Evolutionary conservation across 1,140 invertebrate species (phyloP).

Genomic region (Drosophila ironensis): DNA sequence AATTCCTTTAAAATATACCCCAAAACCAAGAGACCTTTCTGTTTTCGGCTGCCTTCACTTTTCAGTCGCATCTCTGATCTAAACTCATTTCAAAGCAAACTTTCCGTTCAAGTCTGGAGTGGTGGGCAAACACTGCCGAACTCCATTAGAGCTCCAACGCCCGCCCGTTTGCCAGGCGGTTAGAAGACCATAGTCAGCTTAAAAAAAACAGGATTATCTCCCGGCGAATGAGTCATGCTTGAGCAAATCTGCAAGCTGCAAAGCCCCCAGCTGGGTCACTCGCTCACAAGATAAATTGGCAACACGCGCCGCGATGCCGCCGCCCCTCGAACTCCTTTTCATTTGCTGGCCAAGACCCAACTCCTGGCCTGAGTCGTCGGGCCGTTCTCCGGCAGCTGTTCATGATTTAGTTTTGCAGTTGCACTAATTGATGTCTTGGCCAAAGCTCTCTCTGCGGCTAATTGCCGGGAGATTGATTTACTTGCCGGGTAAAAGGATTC

Average conservation of each 20-base stretch:
- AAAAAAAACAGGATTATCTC: slow-evolving; percentile 61
- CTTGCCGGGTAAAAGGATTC: slow-evolving; percentile 34
- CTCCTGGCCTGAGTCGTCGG: too few species aligned
- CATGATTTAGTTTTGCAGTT: slow-evolving; percentile 24
- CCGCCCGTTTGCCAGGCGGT: not conserved
- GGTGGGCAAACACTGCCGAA: slow-evolving; percentile 3
- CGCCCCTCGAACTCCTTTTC: slow-evolving; percentile 6
- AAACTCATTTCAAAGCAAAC: not conserved
- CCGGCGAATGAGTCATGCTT: slow-evolving; percentile 50
- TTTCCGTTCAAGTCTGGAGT: not conserved
- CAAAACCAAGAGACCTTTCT: not conserved
- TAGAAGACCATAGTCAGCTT: not conserved
- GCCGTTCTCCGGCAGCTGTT: slow-evolving; percentile 28
- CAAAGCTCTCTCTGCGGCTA: slow-evolving; percentile 49
- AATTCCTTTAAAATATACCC: too few species aligned
- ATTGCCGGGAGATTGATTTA: slow-evolving; percentile 67
- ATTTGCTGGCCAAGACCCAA: not conserved
- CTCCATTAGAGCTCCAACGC: slow-evolving; percentile 29
- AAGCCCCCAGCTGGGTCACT: slow-evolving; percentile 55
- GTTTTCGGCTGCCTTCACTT: not conserved
- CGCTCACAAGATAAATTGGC: slow-evolving; percentile 68
- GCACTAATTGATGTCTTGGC: slow-evolving; percentile 51
- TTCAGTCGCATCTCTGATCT: not conserved
- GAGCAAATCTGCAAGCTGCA: slow-evolving; percentile 40
- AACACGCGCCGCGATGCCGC: slow-evolving; percentile 67